Percentiles rank a stretch among this genome's conserved stretches.
Conservation (phyloP, 2,113 vertebrate species). For the Alectura lathami region DNA sequence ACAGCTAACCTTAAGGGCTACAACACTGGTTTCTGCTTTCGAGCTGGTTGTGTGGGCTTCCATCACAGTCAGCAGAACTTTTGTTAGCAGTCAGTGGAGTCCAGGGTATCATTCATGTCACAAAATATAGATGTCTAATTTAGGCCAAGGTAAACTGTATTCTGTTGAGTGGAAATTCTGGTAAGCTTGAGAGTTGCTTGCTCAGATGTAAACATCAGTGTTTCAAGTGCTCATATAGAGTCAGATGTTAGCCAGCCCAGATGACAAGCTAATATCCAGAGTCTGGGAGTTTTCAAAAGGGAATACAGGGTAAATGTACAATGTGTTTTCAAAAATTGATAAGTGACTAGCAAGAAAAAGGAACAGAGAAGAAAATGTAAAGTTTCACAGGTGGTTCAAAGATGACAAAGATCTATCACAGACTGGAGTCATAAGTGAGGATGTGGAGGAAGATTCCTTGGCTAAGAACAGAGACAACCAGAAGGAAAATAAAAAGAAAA, state of each 20-base stretch:
- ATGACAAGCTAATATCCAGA: not conserved
- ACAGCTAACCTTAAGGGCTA: not conserved
- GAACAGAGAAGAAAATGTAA: not conserved
- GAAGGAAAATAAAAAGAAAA: not conserved
- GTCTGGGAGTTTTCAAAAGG: not conserved
- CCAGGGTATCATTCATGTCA: conserved; percentile 9
- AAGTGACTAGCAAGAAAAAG: not conserved
- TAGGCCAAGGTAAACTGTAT: not conserved
- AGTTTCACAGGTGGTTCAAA: not conserved
- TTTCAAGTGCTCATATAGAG: not conserved
- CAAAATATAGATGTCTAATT: not conserved
- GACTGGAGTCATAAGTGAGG: not conserved
- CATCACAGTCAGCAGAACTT: not conserved
- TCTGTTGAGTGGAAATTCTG: not conserved
- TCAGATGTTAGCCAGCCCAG: not conserved
- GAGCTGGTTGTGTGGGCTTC: not conserved
- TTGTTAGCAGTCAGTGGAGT: not conserved
- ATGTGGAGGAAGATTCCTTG: not conserved
- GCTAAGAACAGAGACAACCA: not conserved
- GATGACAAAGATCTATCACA: not conserved
- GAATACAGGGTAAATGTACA: not conserved
- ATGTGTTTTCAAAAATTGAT: not conserved
- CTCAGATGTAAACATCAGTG: not conserved
- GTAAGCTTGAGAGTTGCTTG: not conserved
- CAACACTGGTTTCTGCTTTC: not conserved